These are phyloP conservation scores for Scotopteryx bipunctaria DNA, from an alignment of 2,888 invertebrate species.

Conservation along the genomic window DNA sequence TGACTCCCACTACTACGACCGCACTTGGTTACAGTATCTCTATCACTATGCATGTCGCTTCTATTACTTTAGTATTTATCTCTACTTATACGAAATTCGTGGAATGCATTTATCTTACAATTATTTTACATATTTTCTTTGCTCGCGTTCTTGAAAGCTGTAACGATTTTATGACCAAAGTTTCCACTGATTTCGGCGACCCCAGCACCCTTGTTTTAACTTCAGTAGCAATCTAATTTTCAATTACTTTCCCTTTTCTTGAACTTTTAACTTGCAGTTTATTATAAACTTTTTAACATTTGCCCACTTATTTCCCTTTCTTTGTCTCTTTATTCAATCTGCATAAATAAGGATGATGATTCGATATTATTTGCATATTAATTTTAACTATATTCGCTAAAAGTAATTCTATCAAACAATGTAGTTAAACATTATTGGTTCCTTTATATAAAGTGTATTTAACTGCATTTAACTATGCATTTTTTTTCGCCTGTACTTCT, in stretches of 20 bases:
- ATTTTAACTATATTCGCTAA: constrained; percentile 60
- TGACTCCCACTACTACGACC: constrained; percentile 62
- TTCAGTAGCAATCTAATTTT: constrained; percentile 67
- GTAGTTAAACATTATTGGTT: constrained; percentile 57
- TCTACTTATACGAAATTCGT: constrained; percentile 58
- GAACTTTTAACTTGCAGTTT: constrained; percentile 57
- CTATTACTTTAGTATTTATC: constrained; percentile 67
- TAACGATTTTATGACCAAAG: constrained; percentile 33
- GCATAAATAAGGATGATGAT: constrained; percentile 57
- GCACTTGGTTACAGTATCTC: constrained; percentile 74
- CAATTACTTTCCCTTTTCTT: constrained; percentile 63
- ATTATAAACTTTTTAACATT: constrained; percentile 51
- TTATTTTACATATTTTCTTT: constrained; percentile 18
- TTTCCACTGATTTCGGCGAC: constrained; percentile 59
- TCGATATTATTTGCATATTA: constrained; percentile 60
- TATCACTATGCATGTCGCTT: constrained; percentile 81
- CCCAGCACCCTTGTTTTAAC: constrained; percentile 66
- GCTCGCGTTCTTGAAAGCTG: constrained; percentile 22
- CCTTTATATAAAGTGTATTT: constrained; percentile 35
- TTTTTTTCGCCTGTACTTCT: constrained; percentile 70
- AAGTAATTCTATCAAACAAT: constrained; percentile 50
- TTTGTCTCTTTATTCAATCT: constrained; percentile 57
- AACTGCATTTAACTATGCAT: constrained; percentile 57
- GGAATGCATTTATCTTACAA: constrained; percentile 35
- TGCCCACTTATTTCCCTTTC: constrained; percentile 57